A percentile compares a stretch with the other conserved stretches of the same genome.
These are phyloP conservation scores for Drosophila robusta DNA, from an alignment of 2,888 invertebrate species.

Conservation along the genomic window DNA sequence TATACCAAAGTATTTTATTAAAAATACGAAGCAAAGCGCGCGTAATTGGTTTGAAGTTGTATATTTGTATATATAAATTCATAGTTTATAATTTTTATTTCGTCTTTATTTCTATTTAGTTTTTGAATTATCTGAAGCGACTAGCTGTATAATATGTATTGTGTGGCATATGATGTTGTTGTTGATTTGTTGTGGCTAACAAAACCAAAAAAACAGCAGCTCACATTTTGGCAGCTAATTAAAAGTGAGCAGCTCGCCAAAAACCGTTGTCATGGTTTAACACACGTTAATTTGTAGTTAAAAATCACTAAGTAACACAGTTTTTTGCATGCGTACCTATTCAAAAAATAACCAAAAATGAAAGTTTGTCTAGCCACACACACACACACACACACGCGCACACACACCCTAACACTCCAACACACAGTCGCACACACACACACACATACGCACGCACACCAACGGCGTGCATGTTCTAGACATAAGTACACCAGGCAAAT, in stretches of 20 bases:
- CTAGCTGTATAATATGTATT: constrained; percentile 36
- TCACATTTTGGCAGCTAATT: constrained; percentile 30
- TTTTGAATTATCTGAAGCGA: constrained; percentile 16
- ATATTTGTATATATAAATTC: not conserved
- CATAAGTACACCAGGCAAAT: constrained; percentile 79
- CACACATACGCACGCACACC: constrained; percentile 18
- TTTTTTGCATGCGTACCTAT: constrained; percentile 33
- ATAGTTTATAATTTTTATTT: constrained; percentile 4
- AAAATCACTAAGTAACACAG: constrained; percentile 61
- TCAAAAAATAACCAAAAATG: constrained; percentile 8
- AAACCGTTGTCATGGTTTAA: constrained; percentile 39
- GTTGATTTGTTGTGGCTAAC: constrained; percentile 11
- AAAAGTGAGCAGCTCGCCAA: constrained; percentile 27
- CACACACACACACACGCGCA: constrained; percentile 5
- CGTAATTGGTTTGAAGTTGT: constrained; percentile 3
- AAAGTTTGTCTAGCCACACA: constrained; percentile 53
- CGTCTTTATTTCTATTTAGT: not conserved
- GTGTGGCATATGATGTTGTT: constrained; percentile 11
- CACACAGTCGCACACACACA: constrained; percentile 9
- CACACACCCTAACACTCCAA: constrained; percentile 1
- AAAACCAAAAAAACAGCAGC: not conserved
- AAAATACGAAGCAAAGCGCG: constrained; percentile 4
- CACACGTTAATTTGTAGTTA: constrained; percentile 28
- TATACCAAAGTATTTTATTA: not conserved
- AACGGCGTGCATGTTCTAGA: constrained; percentile 58